These are phyloP conservation scores for Brachyrhaphis roseni DNA, from an alignment of 2,797 vertebrate genomes.

Conservation along the genomic window DNA sequence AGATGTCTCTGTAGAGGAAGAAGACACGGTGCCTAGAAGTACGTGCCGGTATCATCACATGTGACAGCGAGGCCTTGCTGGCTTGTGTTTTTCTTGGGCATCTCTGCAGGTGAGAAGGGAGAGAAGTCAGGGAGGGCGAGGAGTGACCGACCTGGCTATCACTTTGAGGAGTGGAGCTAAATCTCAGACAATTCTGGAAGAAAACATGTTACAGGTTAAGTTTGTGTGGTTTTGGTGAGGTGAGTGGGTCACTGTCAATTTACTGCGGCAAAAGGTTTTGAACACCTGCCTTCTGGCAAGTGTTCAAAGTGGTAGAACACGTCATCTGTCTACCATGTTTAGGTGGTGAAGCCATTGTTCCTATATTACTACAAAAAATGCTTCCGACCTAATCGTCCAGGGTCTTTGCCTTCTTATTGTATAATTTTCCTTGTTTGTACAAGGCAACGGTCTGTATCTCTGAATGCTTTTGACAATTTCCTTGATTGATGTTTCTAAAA, in stretches of 20 bases:
- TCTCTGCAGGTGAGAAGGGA: conserved; percentile 69
- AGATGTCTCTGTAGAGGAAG: conserved; percentile 50
- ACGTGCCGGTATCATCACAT: conserved; percentile 55
- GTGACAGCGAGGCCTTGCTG: conserved; percentile 31
- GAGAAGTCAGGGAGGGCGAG: conserved; percentile 69
- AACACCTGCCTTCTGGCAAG: not conserved
- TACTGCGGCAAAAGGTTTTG: not conserved
- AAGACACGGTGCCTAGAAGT: conserved; percentile 51
- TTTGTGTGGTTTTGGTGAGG: not conserved
- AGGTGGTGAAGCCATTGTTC: not conserved
- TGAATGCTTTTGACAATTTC: not conserved
- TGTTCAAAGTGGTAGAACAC: not conserved
- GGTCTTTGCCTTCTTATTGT: not conserved
- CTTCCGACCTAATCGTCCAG: not conserved
- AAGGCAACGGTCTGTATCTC: not conserved
- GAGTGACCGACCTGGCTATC: conserved; percentile 67
- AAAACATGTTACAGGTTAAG: not conserved
- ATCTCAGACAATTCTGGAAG: not conserved
- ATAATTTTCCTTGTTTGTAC: not conserved
- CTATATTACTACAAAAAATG: not conserved
- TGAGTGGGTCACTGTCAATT: not conserved
- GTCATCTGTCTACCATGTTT: not conserved
- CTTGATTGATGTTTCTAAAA: not conserved
- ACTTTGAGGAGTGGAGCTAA: conserved; percentile 38
- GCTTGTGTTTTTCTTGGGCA: conserved; percentile 70